Conservation (phyloP, 1,140 invertebrate species). For the Drosophila kurseongensis region DNA sequence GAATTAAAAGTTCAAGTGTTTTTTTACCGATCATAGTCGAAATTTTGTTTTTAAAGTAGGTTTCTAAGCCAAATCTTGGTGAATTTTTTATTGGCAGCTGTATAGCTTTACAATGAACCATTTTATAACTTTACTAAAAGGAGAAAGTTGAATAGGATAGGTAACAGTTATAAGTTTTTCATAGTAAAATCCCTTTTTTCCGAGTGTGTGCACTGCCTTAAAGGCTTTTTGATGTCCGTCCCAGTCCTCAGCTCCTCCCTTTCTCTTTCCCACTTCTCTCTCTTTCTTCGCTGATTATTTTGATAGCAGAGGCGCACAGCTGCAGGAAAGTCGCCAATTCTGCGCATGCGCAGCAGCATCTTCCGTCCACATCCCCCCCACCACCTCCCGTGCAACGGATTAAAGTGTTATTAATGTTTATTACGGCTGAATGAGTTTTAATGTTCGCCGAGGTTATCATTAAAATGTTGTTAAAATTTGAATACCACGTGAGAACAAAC, state of each 20-base stretch:
- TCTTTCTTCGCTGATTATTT: constrained; percentile 70
- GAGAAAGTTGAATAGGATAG: too few species aligned
- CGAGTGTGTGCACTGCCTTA: constrained; percentile 61
- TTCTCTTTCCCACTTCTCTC: constrained; percentile 9
- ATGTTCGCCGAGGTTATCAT: constrained; percentile 82
- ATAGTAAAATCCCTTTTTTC: not conserved
- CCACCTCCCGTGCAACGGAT: constrained; percentile 48
- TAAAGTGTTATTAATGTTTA: constrained; percentile 84
- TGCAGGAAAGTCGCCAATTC: constrained; percentile 49
- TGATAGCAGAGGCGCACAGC: constrained; percentile 71
- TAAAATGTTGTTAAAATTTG: constrained; percentile 84
- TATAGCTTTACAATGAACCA: too few species aligned
- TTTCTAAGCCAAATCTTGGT: too few species aligned
- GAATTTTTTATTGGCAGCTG: too few species aligned
- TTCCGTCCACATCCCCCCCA: not conserved
- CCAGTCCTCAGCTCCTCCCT: constrained; percentile 4
- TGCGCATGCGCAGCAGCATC: constrained; percentile 32
- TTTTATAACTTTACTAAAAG: too few species aligned
- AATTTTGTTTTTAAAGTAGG: too few species aligned
- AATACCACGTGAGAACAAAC: constrained; percentile 77
- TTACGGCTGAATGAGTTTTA: constrained; percentile 83
- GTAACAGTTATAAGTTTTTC: too few species aligned
- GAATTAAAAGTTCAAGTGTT: too few species aligned
- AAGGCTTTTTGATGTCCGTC: constrained; percentile 20
- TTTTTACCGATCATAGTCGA: too few species aligned